Conservation (phyloP, 1,140 invertebrate species). For the Pomacea maculata region DNA sequence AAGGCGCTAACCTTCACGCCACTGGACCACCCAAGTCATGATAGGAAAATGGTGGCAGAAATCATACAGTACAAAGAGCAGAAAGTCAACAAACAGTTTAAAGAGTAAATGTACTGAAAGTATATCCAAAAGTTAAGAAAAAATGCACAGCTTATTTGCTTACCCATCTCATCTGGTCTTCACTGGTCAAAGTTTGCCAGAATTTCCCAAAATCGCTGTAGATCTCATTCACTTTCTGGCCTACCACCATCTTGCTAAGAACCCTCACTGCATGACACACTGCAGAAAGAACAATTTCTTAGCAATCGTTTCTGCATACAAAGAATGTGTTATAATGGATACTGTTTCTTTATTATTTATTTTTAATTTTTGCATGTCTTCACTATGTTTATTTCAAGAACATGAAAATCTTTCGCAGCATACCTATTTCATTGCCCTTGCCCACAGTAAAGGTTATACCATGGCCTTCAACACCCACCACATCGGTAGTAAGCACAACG, state of each 20-base stretch:
- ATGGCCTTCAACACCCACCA: slow-evolving; percentile 71
- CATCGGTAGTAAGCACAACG: slow-evolving; percentile 76
- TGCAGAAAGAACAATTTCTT: slow-evolving; percentile 51
- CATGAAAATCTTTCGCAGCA: slow-evolving; percentile 10
- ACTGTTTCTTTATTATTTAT: neutral
- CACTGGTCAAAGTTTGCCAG: slow-evolving; percentile 84
- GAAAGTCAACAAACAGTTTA: neutral
- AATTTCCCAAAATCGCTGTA: slow-evolving; percentile 80
- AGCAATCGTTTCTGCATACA: no score
- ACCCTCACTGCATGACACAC: slow-evolving; percentile 80
- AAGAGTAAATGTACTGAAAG: neutral
- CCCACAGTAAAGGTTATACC: slow-evolving; percentile 88
- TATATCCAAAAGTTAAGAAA: neutral
- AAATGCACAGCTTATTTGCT: slow-evolving; percentile 38
- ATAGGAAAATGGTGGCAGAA: no score
- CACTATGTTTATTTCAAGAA: neutral
- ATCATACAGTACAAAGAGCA: no score
- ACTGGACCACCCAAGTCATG: no score
- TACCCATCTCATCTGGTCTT: slow-evolving; percentile 91
- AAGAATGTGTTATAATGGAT: neutral
- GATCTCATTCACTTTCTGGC: slow-evolving; percentile 74
- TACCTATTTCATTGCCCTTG: slow-evolving; percentile 85
- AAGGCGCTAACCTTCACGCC: no score
- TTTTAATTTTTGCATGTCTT: neutral
- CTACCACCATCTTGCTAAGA: slow-evolving; percentile 75